phyloP scores from a whole-genome alignment of 2,888 invertebrate genomes.

The Synergus gifuensis region DNA sequence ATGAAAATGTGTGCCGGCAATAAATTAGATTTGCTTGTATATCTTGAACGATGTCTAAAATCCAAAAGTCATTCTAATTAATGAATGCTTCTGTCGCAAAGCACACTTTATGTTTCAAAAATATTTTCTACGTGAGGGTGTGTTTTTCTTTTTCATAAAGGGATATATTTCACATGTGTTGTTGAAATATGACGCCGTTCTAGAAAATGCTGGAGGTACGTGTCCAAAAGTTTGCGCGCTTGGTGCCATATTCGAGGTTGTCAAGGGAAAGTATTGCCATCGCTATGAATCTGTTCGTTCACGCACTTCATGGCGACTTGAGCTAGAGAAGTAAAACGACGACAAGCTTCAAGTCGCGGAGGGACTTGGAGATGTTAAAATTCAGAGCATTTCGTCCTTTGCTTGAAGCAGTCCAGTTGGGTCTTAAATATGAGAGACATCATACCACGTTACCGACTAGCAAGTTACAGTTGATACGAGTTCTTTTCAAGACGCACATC shows the following conservation, averaged over 20 bases:
- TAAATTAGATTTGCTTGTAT: background rate
- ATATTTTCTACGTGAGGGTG: constrained; percentile 18
- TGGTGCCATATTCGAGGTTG: constrained; percentile 27
- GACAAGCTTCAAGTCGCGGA: constrained; percentile 37
- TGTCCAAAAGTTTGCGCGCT: constrained; percentile 33
- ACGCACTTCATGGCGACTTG: constrained; percentile 27
- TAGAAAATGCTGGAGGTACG: constrained; percentile 33
- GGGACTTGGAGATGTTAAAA: constrained; percentile 60
- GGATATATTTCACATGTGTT: constrained; percentile 36
- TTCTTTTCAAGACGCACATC: constrained; percentile 49
- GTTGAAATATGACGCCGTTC: constrained; percentile 35
- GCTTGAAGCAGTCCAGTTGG: constrained; percentile 66
- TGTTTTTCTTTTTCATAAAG: constrained; percentile 31
- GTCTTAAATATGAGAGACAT: constrained; percentile 69
- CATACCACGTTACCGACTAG: constrained; percentile 11
- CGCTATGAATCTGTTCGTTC: constrained; percentile 13
- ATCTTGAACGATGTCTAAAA: background rate
- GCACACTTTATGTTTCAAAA: constrained; percentile 22
- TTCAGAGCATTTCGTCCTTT: constrained; percentile 67
- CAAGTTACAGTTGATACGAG: constrained; percentile 40
- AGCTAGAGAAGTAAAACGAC: constrained; percentile 12
- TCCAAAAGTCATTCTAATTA: constrained; percentile 9
- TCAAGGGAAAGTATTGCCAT: constrained; percentile 24
- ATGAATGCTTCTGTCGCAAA: constrained; percentile 16
- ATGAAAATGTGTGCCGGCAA: background rate